Percentiles rank a stretch among this genome's conserved stretches.
Evolutionary conservation across 2,888 invertebrate species (phyloP).

Genomic region (Dromius quadrimaculatus): DNA sequence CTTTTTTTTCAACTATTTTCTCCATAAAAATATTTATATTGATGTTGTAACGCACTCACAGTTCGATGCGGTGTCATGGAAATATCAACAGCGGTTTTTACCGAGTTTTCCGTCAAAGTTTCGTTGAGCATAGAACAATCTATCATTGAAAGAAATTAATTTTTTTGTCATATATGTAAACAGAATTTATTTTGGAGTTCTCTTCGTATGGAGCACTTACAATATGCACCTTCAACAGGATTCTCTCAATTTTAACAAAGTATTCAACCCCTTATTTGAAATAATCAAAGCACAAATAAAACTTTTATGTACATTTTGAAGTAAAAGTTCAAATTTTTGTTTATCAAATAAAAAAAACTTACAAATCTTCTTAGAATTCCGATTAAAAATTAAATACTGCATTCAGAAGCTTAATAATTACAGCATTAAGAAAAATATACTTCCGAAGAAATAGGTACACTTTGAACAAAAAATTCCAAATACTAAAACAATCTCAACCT

Average conservation of each 20-base stretch:
- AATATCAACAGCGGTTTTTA: conserved; percentile 34
- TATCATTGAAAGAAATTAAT: too few species aligned
- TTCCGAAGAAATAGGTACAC: conserved; percentile 6
- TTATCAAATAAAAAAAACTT: too few species aligned
- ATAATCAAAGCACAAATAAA: too few species aligned
- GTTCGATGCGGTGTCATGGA: conserved; percentile 4
- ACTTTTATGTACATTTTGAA: too few species aligned
- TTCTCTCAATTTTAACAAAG: too few species aligned
- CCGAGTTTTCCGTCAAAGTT: background rate
- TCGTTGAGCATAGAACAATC: conserved; percentile 19
- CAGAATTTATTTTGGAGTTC: too few species aligned
- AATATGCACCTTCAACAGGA: too few species aligned
- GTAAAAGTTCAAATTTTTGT: too few species aligned
- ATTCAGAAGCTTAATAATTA: conserved; percentile 28
- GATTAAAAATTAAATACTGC: conserved; percentile 27
- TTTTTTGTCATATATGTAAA: too few species aligned
- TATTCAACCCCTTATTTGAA: too few species aligned
- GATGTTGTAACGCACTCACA: conserved; percentile 30
- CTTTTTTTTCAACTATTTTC: background rate
- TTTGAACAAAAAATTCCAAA: conserved; percentile 10
- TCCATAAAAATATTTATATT: conserved; percentile 36
- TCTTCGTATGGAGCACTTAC: too few species aligned
- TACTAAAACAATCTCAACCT: conserved; percentile 33
- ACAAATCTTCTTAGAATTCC: conserved; percentile 17
- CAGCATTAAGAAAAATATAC: conserved; percentile 13